These are phyloP conservation scores for Acanthosoma haemorrhoidale DNA, from an alignment of 2,888 invertebrate genomes.

Conservation along the genomic window DNA sequence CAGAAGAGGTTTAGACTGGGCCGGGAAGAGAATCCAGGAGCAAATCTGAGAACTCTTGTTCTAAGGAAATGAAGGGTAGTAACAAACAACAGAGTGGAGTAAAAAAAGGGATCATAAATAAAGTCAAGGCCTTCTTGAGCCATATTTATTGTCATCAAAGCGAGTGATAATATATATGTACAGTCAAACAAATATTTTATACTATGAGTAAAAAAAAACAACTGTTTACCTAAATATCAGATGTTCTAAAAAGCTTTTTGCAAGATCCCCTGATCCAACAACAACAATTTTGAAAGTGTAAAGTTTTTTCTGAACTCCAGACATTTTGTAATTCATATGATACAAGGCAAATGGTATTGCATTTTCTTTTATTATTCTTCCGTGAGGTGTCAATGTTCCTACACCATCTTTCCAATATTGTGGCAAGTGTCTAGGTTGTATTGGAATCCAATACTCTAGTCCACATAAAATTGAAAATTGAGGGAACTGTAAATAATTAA, in stretches of 20 bases:
- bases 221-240: constrained; percentile 52
- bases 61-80: too few species aligned
- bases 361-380: not conserved
- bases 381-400: constrained; percentile 8
- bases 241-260: constrained; percentile 57
- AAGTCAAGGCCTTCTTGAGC: too few species aligned
- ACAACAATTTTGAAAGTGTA: constrained; percentile 60
- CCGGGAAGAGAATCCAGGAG: too few species aligned
- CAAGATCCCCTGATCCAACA: constrained; percentile 60
- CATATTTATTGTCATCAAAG: too few species aligned
- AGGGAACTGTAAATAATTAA: not conserved
- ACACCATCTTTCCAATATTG: constrained; percentile 25
- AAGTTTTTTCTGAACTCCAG: constrained; percentile 51
- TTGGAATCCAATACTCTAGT: constrained; percentile 31
- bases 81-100: too few species aligned
- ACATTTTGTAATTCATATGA: constrained; percentile 52
- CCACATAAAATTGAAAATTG: constrained; percentile 29
- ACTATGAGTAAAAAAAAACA: too few species aligned
- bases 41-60: too few species aligned
- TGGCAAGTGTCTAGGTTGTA: constrained; percentile 26
- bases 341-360: constrained; percentile 53
- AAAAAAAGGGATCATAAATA: too few species aligned
- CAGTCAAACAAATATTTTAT: too few species aligned
- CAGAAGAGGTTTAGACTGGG: too few species aligned
- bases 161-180: too few species aligned